Percentiles rank a stretch among this genome's conserved stretches.
These are phyloP conservation scores for Tauraco hartlaubi DNA, from an alignment of 2,797 vertebrate genomes.

Conservation along the genomic window DNA sequence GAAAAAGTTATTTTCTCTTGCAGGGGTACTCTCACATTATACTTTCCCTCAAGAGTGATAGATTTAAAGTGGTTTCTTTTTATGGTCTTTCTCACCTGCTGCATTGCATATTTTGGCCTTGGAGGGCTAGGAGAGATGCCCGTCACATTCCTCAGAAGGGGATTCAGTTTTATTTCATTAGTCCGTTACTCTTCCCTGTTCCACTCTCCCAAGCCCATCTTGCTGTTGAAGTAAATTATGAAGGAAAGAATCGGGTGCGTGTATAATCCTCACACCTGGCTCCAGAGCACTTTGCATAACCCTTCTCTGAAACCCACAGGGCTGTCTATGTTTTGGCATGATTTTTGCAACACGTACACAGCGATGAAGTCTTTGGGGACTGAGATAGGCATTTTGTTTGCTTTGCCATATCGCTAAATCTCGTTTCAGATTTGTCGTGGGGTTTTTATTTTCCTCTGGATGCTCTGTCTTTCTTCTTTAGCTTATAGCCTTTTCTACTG, in stretches of 20 bases:
- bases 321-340: neutral
- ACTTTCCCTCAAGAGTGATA: neutral
- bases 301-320: neutral
- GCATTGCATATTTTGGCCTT: neutral
- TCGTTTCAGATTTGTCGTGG: neutral
- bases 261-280: neutral
- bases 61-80: neutral
- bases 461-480: neutral
- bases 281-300: neutral
- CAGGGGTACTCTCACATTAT: neutral
- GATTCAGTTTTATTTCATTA: neutral
- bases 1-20: neutral
- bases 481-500: neutral
- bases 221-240: neutral
- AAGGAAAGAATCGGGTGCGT: neutral
- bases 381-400: neutral
- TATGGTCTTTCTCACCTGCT: neutral
- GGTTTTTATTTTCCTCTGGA: conserved; percentile 1
- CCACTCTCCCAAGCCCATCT: neutral
- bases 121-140: neutral
- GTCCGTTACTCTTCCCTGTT: neutral
- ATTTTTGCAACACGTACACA: neutral
- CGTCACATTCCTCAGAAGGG: neutral
- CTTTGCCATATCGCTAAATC: neutral
- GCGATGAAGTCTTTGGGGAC: neutral